Conservation (phyloP, 2,797 vertebrate genomes). For the Cynodonichthys magdalenae region DNA sequence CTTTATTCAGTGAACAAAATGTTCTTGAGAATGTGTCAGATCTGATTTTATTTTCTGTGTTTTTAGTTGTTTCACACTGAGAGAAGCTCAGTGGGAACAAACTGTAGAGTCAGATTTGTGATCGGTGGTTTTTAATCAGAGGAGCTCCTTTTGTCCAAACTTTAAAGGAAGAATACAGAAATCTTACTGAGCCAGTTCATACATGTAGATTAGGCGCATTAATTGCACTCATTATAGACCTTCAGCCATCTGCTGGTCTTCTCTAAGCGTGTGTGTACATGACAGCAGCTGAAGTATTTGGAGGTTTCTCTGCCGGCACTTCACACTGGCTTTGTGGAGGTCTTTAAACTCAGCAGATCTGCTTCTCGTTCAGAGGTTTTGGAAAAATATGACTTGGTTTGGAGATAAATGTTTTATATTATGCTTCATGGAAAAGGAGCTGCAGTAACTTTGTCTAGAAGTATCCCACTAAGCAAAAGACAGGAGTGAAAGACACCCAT, state of each 20-base stretch:
- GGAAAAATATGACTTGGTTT: too few relatives aligned
- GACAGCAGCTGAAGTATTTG: neutral
- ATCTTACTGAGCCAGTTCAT: neutral
- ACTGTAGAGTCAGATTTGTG: neutral
- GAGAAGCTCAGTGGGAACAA: neutral
- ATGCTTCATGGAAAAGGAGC: too few relatives aligned
- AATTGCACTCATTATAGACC: neutral
- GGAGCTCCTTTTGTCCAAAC: neutral
- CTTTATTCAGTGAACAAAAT: too few relatives aligned
- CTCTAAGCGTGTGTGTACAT: neutral
- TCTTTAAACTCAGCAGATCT: neutral
- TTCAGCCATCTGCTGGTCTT: constrained; percentile 10
- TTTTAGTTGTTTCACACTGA: too few relatives aligned
- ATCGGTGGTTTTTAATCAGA: too few relatives aligned
- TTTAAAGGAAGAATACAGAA: neutral
- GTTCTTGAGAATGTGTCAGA: too few relatives aligned
- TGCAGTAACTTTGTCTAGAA: neutral
- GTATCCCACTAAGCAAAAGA: too few relatives aligned
- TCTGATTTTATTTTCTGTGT: too few relatives aligned
- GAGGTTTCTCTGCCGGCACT: neutral
- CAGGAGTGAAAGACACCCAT: constrained; percentile 28
- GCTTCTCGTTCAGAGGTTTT: neutral
- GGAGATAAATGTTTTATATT: neutral
- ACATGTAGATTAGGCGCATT: neutral
- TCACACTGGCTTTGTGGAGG: neutral